These are phyloP conservation scores for Enteromius unitaeniatus DNA, from an alignment of 2,797 vertebrate species.

Conservation along the genomic window DNA sequence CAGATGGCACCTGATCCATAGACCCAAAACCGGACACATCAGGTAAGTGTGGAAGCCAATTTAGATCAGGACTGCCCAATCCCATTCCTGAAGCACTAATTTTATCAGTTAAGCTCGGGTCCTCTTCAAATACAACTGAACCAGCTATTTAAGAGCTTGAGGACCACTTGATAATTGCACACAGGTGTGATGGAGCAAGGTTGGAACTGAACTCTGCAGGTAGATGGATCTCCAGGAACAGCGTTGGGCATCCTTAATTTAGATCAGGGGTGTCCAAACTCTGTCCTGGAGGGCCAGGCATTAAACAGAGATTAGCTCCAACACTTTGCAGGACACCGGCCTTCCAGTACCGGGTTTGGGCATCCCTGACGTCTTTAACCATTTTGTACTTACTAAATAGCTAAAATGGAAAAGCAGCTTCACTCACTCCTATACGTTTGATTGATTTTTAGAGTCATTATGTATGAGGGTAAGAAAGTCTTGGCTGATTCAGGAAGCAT, in stretches of 20 bases:
- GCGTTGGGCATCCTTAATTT: neutral
- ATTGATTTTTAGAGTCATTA: constrained; percentile 85
- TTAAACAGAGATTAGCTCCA: neutral
- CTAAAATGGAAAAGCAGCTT: neutral
- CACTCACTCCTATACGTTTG: constrained; percentile 19
- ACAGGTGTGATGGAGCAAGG: neutral
- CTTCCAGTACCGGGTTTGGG: neutral
- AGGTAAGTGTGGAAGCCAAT: constrained; percentile 76
- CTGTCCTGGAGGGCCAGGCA: neutral
- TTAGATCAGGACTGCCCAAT: neutral
- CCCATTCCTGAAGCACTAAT: neutral
- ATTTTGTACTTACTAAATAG: neutral
- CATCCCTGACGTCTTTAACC: neutral
- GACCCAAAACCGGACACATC: constrained; percentile 96
- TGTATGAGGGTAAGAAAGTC: constrained; percentile 98
- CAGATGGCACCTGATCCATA: constrained; percentile 96
- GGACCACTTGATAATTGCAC: neutral
- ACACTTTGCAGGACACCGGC: neutral
- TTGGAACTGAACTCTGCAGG: neutral
- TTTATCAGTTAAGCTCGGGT: neutral
- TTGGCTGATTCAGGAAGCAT: constrained; percentile 98
- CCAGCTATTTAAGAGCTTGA: neutral
- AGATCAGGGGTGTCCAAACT: neutral
- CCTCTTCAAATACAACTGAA: neutral
- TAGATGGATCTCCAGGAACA: neutral